These are phyloP conservation scores for Agriopis aurantiaria DNA, from an alignment of 2,888 invertebrate genomes.

Conservation along the genomic window DNA sequence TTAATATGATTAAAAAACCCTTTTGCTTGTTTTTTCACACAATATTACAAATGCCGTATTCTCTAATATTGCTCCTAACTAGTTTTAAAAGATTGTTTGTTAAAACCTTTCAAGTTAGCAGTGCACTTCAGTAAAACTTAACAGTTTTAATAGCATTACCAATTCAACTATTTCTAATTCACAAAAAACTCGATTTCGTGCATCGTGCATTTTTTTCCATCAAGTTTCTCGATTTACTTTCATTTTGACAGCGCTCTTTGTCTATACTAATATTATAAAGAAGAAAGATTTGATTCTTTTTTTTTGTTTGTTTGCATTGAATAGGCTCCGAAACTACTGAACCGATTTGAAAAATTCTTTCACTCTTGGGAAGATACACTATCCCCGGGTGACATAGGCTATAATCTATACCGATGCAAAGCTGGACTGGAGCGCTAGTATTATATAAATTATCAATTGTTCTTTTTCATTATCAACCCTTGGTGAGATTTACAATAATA, in stretches of 20 bases:
- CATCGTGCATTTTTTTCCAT: neutral
- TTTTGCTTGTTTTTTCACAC: neutral
- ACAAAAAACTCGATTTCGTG: neutral
- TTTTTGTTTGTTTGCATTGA: too few relatives aligned
- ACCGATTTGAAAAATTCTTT: too few relatives aligned
- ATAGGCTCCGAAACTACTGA: too few relatives aligned
- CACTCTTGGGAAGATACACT: too few relatives aligned
- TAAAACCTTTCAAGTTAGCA: conserved; percentile 8
- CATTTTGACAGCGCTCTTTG: neutral
- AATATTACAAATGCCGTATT: neutral
- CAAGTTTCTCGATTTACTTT: neutral
- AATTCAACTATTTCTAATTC: neutral
- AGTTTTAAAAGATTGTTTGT: conserved; percentile 15
- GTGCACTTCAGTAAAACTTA: conserved; percentile 10
- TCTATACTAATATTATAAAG: too few relatives aligned
- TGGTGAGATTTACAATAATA: too few relatives aligned
- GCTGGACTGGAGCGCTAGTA: too few relatives aligned
- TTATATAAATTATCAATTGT: too few relatives aligned
- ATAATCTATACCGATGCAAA: too few relatives aligned
- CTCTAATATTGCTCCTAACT: conserved; percentile 1
- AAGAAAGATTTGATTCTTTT: too few relatives aligned
- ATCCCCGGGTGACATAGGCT: too few relatives aligned
- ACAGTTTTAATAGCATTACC: conserved; percentile 6
- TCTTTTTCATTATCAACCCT: neutral
- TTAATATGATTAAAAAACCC: too few relatives aligned